A percentile compares a stretch with the other conserved stretches of the same genome.
These are phyloP conservation scores for Papilio glaucus DNA, from an alignment of 1,140 invertebrate genomes.

Conservation along the genomic window DNA sequence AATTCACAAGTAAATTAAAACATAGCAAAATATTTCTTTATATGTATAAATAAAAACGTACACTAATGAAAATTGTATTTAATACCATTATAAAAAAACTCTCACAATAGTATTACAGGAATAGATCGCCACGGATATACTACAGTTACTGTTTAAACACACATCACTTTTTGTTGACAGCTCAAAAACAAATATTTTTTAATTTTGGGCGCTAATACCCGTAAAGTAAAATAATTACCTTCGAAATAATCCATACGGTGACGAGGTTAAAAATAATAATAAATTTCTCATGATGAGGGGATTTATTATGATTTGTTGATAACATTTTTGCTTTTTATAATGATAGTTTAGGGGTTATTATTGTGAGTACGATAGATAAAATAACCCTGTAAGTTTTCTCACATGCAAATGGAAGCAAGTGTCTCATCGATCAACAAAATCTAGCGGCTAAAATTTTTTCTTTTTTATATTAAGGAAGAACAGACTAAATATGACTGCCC, in stretches of 20 bases:
- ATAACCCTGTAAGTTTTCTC: background rate
- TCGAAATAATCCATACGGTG: too few species aligned
- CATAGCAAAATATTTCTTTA: slow-evolving; percentile 11
- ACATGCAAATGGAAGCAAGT: background rate
- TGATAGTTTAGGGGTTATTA: background rate
- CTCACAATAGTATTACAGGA: background rate
- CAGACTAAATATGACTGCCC: background rate
- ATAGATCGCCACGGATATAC: background rate
- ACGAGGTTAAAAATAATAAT: too few species aligned
- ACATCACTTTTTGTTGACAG: background rate
- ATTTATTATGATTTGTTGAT: background rate
- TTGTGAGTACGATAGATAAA: background rate
- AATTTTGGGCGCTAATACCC: too few species aligned
- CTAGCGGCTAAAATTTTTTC: background rate
- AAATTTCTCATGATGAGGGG: too few species aligned
- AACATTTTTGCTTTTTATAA: background rate
- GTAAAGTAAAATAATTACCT: too few species aligned
- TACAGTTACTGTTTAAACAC: background rate
- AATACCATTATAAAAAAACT: slow-evolving; percentile 17
- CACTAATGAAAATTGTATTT: slow-evolving; percentile 23
- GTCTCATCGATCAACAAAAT: background rate
- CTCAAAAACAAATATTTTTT: background rate
- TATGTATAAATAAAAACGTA: slow-evolving; percentile 9
- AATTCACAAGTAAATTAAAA: slow-evolving; percentile 20
- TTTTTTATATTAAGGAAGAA: background rate